Percentiles rank a stretch among this genome's conserved stretches.
Conservation (phyloP, 2,888 invertebrate species). For the Phrixothrix hirtus region DNA sequence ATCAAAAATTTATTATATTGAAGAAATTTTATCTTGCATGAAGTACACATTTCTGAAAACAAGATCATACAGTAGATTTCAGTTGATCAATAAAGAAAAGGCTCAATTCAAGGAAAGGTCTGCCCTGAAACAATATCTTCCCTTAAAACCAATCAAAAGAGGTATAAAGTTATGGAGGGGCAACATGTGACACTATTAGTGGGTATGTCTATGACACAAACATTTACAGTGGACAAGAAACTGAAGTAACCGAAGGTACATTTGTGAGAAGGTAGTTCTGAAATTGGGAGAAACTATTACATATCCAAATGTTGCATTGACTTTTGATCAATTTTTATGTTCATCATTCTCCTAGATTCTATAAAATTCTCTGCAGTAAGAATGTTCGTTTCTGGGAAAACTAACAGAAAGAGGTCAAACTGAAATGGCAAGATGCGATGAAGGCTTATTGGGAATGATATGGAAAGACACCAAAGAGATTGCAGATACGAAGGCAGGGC, state of each 20-base stretch:
- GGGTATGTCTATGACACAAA: background rate
- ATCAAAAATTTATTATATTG: background rate
- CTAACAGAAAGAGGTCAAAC: background rate
- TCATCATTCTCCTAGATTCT: background rate
- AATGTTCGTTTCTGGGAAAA: background rate
- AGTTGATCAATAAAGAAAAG: constrained; percentile 11
- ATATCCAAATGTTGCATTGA: too few relatives aligned
- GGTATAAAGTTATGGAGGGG: constrained; percentile 10
- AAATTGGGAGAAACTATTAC: background rate
- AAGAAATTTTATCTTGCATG: too few relatives aligned
- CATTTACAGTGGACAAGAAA: background rate
- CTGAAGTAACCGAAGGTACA: background rate
- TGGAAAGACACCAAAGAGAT: background rate
- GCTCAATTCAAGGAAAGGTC: constrained; percentile 7
- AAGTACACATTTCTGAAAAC: background rate
- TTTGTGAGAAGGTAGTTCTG: background rate
- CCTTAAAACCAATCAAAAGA: constrained; percentile 11
- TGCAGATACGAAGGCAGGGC: too few relatives aligned
- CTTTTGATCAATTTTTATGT: too few relatives aligned
- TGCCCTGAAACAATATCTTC: constrained; percentile 14
- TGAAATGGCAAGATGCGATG: background rate
- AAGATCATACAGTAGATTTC: background rate
- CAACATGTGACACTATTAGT: constrained; percentile 3
- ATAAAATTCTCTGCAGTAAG: background rate
- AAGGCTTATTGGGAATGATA: background rate